These are phyloP conservation scores for Leucoptera coffeella DNA, from an alignment of 2,888 invertebrate species.

Conservation along the genomic window DNA sequence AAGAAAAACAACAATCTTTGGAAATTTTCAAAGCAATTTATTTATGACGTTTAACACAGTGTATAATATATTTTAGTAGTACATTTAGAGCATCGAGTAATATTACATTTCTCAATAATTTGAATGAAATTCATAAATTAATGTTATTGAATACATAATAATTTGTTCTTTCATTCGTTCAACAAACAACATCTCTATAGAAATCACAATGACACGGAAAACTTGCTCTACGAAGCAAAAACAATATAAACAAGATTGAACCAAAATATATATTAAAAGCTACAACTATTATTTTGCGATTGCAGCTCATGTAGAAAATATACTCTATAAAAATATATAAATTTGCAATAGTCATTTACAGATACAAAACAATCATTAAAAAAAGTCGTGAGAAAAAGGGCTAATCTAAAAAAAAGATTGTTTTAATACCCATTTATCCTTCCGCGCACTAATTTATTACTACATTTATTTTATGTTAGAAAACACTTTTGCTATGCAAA, in stretches of 20 bases:
- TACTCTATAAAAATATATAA: constrained; percentile 49
- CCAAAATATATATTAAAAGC: constrained; percentile 15
- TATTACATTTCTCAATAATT: constrained; percentile 52
- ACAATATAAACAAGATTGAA: constrained; percentile 12
- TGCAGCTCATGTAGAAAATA: constrained; percentile 17
- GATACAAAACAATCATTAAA: constrained; percentile 28
- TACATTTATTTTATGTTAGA: constrained; percentile 25
- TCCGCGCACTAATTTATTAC: constrained; percentile 19
- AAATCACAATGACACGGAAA: constrained; percentile 19
- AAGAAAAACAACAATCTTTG: constrained; percentile 27
- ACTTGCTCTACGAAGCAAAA: constrained; percentile 6
- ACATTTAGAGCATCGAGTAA: constrained; percentile 56
- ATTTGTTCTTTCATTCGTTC: constrained; percentile 38
- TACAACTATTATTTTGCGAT: constrained; percentile 10
- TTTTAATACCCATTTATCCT: constrained; percentile 16
- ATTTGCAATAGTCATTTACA: constrained; percentile 34
- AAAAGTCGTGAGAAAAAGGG: constrained; percentile 7
- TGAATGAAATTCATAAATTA: constrained; percentile 49
- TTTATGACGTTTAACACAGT: constrained; percentile 55
- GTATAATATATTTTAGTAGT: constrained; percentile 56
- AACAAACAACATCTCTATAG: constrained; percentile 47
- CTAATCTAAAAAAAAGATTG: constrained; percentile 9
- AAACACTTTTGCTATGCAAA: constrained; percentile 50
- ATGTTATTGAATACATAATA: constrained; percentile 40
- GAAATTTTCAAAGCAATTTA: constrained; percentile 55